Base-by-base conservation (phyloP, 2,888 invertebrate genomes). In the Cephus sareptanus region DNA sequence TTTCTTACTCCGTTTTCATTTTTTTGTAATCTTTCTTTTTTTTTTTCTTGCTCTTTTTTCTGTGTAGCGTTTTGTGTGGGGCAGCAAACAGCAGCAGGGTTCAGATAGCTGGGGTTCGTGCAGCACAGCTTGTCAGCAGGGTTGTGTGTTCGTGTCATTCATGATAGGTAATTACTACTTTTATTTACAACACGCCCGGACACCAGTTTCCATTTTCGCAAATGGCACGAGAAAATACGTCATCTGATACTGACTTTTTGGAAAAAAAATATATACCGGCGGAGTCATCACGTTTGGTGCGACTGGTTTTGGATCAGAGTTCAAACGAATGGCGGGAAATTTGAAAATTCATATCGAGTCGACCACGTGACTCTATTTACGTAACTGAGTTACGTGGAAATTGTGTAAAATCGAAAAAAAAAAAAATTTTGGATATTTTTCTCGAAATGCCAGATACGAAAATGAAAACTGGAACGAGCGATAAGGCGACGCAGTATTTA, bases 101-200 rank as follows among this genome's bases (percentile, higher is more conserved):
- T 91, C 89, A 87, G 34, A 77, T 91, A 91, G 90, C 90, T 87
- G 89, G 90, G 89, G 85, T 88, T 90, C 91, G 91, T 91, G 92
- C 91, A 91, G 91, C 91, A 90, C 91, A 91, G 91, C 91, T 91
- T 91, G 91, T 90, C 91, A 91, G 91, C 91, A 91, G 90, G 91
- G 90, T 91, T 89, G 90, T 91, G 91, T 74, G 13, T 91, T 88
- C 88, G 90, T 90, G 88, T 90, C 88, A 87, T 88, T 89, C 87
- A 88, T 88, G 88, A 87, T 77, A 86, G 84, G 86, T 87, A 80
- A 82, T 80, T 86, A 84, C 86, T 87, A 88, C 86, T 83, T 85
- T 86, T 87, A 86, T 87, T 85, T 88, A 85, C 88, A 87, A 82
- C 80, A 83, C 79, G 82, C 79, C 83, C 79, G 81, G 80, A 80